Percentiles rank a stretch among this genome's conserved stretches.
These are phyloP conservation scores for Oryctes rhinoceros DNA, from an alignment of 1,140 invertebrate species.

Conservation along the genomic window DNA sequence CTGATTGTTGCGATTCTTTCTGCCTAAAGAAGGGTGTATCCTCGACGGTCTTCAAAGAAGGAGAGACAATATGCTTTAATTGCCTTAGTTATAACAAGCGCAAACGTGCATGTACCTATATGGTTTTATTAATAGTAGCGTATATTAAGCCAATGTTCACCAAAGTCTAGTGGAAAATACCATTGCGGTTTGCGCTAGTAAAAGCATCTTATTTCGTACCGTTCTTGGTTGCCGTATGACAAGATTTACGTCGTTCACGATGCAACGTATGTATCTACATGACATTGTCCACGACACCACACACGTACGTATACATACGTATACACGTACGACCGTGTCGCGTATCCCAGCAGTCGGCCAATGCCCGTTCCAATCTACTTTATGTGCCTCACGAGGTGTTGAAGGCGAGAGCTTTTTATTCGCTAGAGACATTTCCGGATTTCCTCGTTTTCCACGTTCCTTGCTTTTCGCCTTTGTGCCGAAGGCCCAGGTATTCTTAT, in stretches of 20 bases:
- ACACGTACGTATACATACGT: conserved; percentile 24
- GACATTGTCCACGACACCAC: conserved; percentile 8
- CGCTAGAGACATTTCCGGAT: conserved; percentile 44
- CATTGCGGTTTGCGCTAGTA: too few species aligned
- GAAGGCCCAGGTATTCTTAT: conserved; percentile 35
- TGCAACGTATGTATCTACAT: not conserved
- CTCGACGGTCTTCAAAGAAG: too few species aligned
- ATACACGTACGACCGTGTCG: conserved; percentile 41
- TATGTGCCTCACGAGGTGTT: conserved; percentile 46
- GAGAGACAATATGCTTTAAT: too few species aligned
- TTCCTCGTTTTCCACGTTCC: conserved; percentile 39
- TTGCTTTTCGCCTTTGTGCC: conserved; percentile 24
- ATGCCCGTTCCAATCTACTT: conserved; percentile 47
- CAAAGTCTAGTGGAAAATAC: too few species aligned
- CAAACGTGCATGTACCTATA: too few species aligned
- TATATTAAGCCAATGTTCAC: too few species aligned
- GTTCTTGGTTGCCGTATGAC: not conserved
- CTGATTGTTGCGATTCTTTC: too few species aligned
- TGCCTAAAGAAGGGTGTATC: too few species aligned
- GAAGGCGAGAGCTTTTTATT: conserved; percentile 45
- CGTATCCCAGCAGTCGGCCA: conserved; percentile 47
- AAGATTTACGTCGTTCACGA: not conserved
- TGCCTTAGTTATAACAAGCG: too few species aligned
- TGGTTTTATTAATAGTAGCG: too few species aligned
- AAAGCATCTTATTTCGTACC: too few species aligned